These are phyloP conservation scores for Eonycteris spelaea DNA, from an alignment of 2,113 vertebrate genomes.

Conservation along the genomic window DNA sequence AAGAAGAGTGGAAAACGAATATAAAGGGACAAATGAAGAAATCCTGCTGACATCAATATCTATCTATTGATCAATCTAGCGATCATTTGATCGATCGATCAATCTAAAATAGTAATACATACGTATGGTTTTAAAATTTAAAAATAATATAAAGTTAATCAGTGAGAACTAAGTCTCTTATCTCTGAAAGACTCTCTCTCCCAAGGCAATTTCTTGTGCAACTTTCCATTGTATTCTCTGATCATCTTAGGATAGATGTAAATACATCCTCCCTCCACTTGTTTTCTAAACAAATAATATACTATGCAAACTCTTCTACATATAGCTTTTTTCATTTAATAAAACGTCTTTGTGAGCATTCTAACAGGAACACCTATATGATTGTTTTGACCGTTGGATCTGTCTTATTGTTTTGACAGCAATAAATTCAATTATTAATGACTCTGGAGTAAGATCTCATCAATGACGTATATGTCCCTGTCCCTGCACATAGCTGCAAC, in stretches of 20 bases:
- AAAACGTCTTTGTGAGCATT: neutral
- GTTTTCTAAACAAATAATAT: neutral
- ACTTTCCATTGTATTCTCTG: neutral
- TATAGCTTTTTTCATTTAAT: neutral
- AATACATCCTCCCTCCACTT: neutral
- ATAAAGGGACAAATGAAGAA: neutral
- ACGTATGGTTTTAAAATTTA: neutral
- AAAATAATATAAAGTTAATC: neutral
- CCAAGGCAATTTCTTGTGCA: neutral
- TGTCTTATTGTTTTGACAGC: neutral
- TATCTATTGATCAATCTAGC: neutral
- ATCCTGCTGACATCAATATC: neutral
- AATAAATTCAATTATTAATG: neutral
- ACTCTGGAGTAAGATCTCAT: neutral
- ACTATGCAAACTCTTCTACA: neutral
- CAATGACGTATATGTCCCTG: neutral
- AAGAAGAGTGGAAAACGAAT: neutral
- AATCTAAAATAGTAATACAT: neutral
- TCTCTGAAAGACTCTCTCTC: neutral
- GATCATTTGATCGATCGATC: neutral
- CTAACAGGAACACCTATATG: neutral
- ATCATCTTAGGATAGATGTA: neutral
- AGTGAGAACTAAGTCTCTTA: neutral
- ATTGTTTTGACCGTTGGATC: neutral
- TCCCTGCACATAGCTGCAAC: neutral